phyloP scores from a whole-genome alignment of 2,113 vertebrate genomes.

The Montifringilla adamsi region DNA sequence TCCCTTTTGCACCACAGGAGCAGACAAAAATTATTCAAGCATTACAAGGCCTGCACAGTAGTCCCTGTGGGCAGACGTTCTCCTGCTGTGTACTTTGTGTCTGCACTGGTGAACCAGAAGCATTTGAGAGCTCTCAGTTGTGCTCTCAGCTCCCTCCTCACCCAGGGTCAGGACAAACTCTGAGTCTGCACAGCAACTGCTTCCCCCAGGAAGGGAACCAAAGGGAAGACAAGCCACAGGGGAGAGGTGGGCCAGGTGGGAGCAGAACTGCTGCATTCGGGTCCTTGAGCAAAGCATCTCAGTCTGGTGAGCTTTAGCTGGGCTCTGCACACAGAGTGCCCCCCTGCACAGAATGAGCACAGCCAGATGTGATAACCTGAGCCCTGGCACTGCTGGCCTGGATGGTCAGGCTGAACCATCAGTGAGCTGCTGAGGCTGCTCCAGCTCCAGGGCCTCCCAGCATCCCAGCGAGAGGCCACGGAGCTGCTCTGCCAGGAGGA shows the following conservation, averaged over 20 bases:
- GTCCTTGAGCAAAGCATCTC: not conserved
- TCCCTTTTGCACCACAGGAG: not conserved
- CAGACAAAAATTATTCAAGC: not conserved
- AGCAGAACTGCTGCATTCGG: not conserved
- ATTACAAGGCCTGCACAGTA: not conserved
- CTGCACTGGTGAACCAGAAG: not conserved
- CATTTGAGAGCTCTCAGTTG: not conserved
- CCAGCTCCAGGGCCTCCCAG: not conserved
- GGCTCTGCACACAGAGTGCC: not conserved
- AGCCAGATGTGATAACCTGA: accelerated
- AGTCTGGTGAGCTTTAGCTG: not conserved
- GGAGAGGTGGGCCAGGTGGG: not conserved
- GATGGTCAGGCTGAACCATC: not conserved
- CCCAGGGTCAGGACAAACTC: not conserved
- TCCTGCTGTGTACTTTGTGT: not conserved
- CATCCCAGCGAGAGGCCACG: not conserved
- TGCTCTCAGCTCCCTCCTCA: not conserved
- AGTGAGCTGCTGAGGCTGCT: not conserved
- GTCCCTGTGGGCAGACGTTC: conserved; percentile 9
- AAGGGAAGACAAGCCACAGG: accelerated
- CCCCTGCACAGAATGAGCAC: accelerated
- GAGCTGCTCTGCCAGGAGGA: not conserved
- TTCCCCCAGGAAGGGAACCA: not conserved
- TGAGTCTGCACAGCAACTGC: not conserved
- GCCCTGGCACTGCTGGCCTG: not conserved